Evolutionary conservation across 2,888 invertebrate species (phyloP).

Genomic region (Apamea sordens): DNA sequence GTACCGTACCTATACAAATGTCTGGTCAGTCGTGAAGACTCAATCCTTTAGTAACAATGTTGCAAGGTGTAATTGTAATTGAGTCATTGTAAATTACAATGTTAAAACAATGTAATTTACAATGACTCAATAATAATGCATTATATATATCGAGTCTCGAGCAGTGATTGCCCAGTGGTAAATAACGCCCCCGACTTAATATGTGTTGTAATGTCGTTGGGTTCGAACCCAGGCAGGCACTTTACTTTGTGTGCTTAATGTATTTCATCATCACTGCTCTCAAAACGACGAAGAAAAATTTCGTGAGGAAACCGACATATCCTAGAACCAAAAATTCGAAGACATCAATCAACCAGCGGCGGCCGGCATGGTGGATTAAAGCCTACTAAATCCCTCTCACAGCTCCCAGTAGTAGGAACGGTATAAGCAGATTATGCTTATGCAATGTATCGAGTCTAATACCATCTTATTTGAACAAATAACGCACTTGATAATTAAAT

Average conservation of each 20-base stretch:
- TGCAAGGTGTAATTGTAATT: no score
- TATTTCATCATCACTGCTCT: not conserved
- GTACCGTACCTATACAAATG: not conserved
- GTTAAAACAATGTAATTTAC: no score
- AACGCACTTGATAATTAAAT: constrained; percentile 25
- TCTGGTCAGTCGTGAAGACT: not conserved
- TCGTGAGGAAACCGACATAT: not conserved
- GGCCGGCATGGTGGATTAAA: not conserved
- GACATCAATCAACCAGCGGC: not conserved
- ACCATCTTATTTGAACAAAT: constrained; percentile 26
- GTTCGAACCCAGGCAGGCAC: not conserved
- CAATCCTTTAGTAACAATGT: not conserved
- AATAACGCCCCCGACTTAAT: not conserved
- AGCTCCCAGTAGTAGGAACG: not conserved
- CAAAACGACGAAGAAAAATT: not conserved
- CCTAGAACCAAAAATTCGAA: not conserved
- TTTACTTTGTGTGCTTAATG: not conserved
- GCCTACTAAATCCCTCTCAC: not conserved
- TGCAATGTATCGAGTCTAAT: not conserved
- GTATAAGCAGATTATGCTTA: not conserved
- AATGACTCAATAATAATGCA: not conserved
- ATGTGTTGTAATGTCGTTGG: not conserved
- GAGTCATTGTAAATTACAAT: no score
- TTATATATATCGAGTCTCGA: not conserved
- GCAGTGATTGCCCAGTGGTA: not conserved